These are phyloP conservation scores for Trimorus sp. DNA, from an alignment of 2,888 invertebrate species.

Conservation along the genomic window DNA sequence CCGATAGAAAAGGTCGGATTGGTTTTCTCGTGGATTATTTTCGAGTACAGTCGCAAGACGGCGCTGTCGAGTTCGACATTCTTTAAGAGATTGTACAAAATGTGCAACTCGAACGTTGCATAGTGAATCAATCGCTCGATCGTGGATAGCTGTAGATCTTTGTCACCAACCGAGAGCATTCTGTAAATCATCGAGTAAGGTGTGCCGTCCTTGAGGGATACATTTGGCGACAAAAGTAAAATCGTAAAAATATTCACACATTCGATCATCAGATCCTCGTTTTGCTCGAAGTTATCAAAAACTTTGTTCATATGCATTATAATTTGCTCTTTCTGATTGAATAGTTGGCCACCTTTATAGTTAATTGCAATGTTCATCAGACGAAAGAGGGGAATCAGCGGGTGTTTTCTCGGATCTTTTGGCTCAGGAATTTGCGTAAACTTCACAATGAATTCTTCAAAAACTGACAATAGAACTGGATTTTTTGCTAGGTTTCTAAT, in stretches of 20 bases:
- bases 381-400: slow-evolving; percentile 81
- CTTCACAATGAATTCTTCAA: slow-evolving; percentile 80
- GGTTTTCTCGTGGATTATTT: slow-evolving; percentile 86
- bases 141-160: slow-evolving; percentile 85
- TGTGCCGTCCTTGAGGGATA: slow-evolving; percentile 88
- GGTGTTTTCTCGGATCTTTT: slow-evolving; percentile 51
- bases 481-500: slow-evolving; percentile 85
- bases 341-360: slow-evolving; percentile 85
- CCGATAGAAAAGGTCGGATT: slow-evolving; percentile 85
- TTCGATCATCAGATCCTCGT: slow-evolving; percentile 68
- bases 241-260: slow-evolving; percentile 71
- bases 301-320: slow-evolving; percentile 82
- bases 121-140: slow-evolving; percentile 86
- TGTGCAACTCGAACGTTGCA: too few species aligned
- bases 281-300: slow-evolving; percentile 69
- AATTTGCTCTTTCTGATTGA: slow-evolving; percentile 85
- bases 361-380: slow-evolving; percentile 84
- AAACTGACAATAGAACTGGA: slow-evolving; percentile 86
- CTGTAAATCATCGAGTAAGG: slow-evolving; percentile 87
- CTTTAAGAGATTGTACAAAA: slow-evolving; percentile 87
- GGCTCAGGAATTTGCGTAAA: slow-evolving; percentile 67
- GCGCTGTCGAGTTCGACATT: slow-evolving; percentile 82
- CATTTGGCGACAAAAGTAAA: slow-evolving; percentile 82
- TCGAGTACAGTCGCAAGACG: slow-evolving; percentile 85
- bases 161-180: slow-evolving; percentile 84